phyloP scores from a whole-genome alignment of 2,888 invertebrate species.

The Acronicta leporina region DNA sequence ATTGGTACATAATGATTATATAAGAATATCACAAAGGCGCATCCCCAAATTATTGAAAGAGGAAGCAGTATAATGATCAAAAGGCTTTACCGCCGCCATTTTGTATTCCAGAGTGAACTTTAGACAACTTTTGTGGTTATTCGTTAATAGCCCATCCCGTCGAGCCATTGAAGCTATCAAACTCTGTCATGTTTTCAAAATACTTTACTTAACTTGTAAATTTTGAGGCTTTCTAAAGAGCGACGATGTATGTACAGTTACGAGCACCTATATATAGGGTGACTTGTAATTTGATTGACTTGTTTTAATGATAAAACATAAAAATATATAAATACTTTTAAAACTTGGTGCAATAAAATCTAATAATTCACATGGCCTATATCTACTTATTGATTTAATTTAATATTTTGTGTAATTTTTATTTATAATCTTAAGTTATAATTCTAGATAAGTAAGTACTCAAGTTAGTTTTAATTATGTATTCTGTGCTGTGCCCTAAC shows the following conservation, averaged over 20 bases:
- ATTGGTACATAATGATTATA: not conserved
- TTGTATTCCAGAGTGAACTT: constrained; percentile 64
- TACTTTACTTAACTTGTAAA: constrained; percentile 66
- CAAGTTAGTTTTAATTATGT: too few relatives aligned
- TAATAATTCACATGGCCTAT: too few relatives aligned
- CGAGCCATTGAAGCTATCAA: constrained; percentile 62
- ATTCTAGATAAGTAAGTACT: too few relatives aligned
- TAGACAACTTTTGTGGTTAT: constrained; percentile 64
- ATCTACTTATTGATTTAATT: too few relatives aligned
- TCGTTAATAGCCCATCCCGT: constrained; percentile 63
- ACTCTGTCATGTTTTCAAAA: constrained; percentile 68
- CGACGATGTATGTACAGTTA: constrained; percentile 35
- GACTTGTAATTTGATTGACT: too few relatives aligned
- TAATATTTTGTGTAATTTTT: too few relatives aligned
- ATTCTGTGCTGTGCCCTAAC: too few relatives aligned
- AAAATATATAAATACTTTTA: too few relatives aligned
- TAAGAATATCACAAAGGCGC: not conserved
- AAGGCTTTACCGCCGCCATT: constrained; percentile 51
- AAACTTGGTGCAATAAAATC: too few relatives aligned
- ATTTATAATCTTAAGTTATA: too few relatives aligned
- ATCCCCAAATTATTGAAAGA: constrained; percentile 42
- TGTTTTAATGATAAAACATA: too few relatives aligned
- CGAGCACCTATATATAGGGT: too few relatives aligned
- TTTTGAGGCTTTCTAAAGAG: constrained; percentile 52
- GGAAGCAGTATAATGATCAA: constrained; percentile 49